Evolutionary conservation across 35 echinoderm and acorn worm species (phyloP), one percentile per base, ranked within the genome.

Genomic region (Patiria miniata): DNA sequence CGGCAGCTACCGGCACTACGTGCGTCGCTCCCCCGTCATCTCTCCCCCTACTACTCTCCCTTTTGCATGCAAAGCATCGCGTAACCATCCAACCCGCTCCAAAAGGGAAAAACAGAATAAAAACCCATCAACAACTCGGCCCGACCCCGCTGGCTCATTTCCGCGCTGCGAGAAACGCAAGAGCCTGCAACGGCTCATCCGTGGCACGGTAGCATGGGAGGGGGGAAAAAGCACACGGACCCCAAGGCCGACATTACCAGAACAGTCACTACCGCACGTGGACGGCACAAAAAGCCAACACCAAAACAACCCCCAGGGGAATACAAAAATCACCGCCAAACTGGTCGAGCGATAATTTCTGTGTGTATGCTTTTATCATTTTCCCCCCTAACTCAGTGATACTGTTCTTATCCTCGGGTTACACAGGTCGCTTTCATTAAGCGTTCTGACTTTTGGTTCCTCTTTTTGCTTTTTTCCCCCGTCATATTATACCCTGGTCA

Each of bases 111-210:
- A 30, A 73, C 14, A 73, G 29, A 30, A 73, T 28, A 23, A 73
- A 32, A 73, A 73, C 65, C 34, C 34, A 26, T 32, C 65, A 36
- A 26, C 7, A 26, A 30, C 65, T 32, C 19, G 29, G 30, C 23
- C 23, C 65, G 65, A 73, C 65, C 65, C 65, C 34, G 65, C 65
- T 30, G 65, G 65, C 34, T 73, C 65, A 73, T 73, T 73, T 73
- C 65, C 65, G 65, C 26, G 65, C 19, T 73, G 65, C 26, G 26
- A 34, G 65, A 34, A n/a, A 73, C 3, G 65, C 26, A 73, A 30
- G 65, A 73, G 65, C 29, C 42, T 47, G 42, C 42, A 47, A 47
- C 12, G 34, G 65, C 65, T 73, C 34, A 34, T 18, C 65, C 65
- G 2, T 30, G 29, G 26, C 65, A 14, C 65, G 65, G 26, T 73